Base-by-base conservation (phyloP, 2,113 vertebrate species). In the Coracopsis vasa region DNA sequence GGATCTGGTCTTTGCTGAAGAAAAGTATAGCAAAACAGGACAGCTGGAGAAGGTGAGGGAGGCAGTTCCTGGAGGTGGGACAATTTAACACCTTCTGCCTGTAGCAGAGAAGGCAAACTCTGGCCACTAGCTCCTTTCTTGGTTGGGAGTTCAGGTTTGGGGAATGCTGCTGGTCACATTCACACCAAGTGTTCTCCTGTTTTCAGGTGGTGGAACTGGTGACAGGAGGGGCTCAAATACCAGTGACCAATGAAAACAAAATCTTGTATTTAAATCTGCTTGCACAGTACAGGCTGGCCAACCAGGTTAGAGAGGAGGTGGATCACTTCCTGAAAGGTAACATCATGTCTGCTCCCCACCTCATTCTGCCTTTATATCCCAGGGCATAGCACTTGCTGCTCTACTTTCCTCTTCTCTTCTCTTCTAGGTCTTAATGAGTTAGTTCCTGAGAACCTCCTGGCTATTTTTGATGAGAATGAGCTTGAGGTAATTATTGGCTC, bases 391-490 rank as follows among this genome's bases (percentile, higher is more conserved):
- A 66, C 51, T 61, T 75, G 42, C 37, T 90, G 33, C 28, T 88
- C 9, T n/a, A n/a, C n/a, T n/a, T n/a, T 88, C 69, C 44, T 93
- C 12, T 86, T 25, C 50, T 90, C 16, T 81, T 90, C 58, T 97
- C 90, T 97, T 98, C 86, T 64, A 99, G 99, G 99, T 93, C 98
- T 99, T 90, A 99, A 99, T 41, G 99, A 99, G 81, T 97, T 99
- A 72, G 99, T 99, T 95, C 99, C 99, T 92, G 99, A 99, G 97
- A 99, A 99, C 93, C 99, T 99, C 83, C 94, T 99, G 86, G 99
- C 99, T 97, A 99, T 99, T 98, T 99, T 99, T 98, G 99, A 99
- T 98, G 99, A 99, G 97, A 99, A 99, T 94, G 99, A 99, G 86
- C 97, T 99, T 94, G 99, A 99, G 99, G 99, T 99, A 98, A 94